These are phyloP conservation scores for Murina feae DNA, from an alignment of 2,113 vertebrate genomes.

Conservation along the genomic window DNA sequence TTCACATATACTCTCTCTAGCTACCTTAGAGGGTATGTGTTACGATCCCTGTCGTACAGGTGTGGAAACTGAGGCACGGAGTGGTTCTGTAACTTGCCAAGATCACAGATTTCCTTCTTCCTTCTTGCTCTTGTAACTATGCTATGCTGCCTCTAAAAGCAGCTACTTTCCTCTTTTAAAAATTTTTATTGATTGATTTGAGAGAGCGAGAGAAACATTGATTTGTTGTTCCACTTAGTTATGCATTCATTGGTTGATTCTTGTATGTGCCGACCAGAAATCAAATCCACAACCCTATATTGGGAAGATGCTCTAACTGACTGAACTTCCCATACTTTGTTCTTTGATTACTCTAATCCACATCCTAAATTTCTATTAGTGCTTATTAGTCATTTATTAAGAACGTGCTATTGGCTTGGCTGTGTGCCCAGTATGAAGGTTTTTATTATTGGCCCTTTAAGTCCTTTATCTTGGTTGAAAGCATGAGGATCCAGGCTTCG, in stretches of 20 bases:
- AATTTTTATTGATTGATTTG: not conserved
- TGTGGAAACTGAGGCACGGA: not conserved
- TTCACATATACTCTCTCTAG: not conserved
- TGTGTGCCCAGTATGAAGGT: not conserved
- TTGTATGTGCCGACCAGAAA: not conserved
- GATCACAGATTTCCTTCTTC: not conserved
- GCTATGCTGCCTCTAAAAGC: not conserved
- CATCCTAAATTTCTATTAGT: not conserved
- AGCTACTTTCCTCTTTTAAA: not conserved
- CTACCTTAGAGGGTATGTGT: not conserved
- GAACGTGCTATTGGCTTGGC: not conserved
- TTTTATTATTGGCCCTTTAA: slow-evolving; percentile 3
- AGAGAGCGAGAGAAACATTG: not conserved
- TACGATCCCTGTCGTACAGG: not conserved
- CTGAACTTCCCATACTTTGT: not conserved
- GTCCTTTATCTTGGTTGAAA: not conserved
- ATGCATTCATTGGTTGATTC: not conserved
- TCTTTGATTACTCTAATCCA: not conserved
- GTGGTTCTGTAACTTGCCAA: not conserved
- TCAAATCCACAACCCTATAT: not conserved
- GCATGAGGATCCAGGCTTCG: not conserved
- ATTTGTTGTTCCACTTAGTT: not conserved
- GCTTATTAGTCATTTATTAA: not conserved
- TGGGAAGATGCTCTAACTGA: not conserved
- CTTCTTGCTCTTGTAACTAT: not conserved